Conservation (phyloP, 2,113 vertebrate species). For the Melanostigma gelatinosum region DNA sequence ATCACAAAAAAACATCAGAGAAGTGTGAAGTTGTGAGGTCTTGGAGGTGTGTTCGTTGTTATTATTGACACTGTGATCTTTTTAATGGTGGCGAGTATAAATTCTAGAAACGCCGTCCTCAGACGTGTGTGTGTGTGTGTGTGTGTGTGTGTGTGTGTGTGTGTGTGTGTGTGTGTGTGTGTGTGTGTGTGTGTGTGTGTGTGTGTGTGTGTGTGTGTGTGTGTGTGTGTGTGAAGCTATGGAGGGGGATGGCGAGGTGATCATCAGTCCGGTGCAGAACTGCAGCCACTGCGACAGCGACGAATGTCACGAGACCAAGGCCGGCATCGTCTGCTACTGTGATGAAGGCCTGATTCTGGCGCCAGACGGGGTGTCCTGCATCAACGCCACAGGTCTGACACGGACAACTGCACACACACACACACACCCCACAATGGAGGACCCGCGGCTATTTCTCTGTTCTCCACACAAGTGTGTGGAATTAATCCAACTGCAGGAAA, state of each 20-base stretch:
- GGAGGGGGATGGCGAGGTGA: conserved; percentile 94
- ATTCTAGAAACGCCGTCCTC: neutral
- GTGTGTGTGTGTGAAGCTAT: conserved; percentile 81
- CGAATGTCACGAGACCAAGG: conserved; percentile 88
- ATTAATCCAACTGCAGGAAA: conserved; percentile 31
- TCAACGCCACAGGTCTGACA: conserved; percentile 76
- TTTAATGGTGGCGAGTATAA: neutral
- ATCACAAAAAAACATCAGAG: neutral
- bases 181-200: conserved; percentile 5
- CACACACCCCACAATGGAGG: neutral
- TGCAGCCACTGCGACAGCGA: conserved; percentile 95
- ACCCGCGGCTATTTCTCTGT: neutral
- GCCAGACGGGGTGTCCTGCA: conserved; percentile 88
- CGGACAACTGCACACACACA: neutral
- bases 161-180: conserved; percentile 7
- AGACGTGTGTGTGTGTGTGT: neutral
- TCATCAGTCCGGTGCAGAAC: conserved; percentile 93
- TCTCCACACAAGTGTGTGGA: conserved; percentile 22
- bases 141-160: no score
- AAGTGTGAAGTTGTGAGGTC: neutral
- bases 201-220: conserved; percentile 27
- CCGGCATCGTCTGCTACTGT: conserved; percentile 90
- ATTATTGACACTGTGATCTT: neutral
- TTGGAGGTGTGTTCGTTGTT: neutral
- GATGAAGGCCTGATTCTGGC: conserved; percentile 88